Base-by-base conservation (phyloP, 2,888 invertebrate species). In the Drosophila incognita region DNA sequence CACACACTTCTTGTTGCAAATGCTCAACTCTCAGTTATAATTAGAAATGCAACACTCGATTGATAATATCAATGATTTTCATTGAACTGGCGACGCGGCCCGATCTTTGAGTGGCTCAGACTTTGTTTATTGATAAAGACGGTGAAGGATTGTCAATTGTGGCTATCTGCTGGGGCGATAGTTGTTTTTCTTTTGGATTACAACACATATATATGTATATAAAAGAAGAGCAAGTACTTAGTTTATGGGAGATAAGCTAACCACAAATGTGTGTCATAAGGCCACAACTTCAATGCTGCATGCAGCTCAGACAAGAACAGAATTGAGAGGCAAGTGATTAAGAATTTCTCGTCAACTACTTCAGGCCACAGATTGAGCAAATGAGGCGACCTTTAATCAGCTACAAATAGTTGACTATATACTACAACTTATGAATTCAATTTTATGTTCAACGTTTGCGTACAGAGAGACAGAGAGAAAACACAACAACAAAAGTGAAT, bases 251-350 rank as follows among this genome's bases (percentile, higher is more conserved):
- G 89, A 89, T 85, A 85, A 85, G 85, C 80, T 80, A 74, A 79
- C 85, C 85, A 84, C 83, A 76, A 85, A 85, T 89, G 89, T 85
- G 84, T 85, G 85, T 89, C 89, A 85, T 89, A 85, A 89, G 85
- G 89, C 89, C 85, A 85, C 82, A 89, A 89, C 89, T 89, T 89
- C 87, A 85, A 84, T 87, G 89, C 84, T 87, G 15, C 46, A 82
- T 69, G 8, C 0, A 68, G 52, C 40, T 35, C 38, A 74, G 83
- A 63, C 74, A 79, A 81, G 81, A 67, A 51, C 67, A 65, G 70
- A 65, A 68, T 46, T 48, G 57, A 69, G 69, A 56, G 46, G 42
- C 46, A 33, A 57, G 48, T 36, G 74, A 62, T 79, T 79, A 74
- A 42, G 18, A 49, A 58, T 36, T 49, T 58, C 24, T 15, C 21